Conservation (phyloP, 2,113 vertebrate species). For the Elaphurus davidianus region DNA sequence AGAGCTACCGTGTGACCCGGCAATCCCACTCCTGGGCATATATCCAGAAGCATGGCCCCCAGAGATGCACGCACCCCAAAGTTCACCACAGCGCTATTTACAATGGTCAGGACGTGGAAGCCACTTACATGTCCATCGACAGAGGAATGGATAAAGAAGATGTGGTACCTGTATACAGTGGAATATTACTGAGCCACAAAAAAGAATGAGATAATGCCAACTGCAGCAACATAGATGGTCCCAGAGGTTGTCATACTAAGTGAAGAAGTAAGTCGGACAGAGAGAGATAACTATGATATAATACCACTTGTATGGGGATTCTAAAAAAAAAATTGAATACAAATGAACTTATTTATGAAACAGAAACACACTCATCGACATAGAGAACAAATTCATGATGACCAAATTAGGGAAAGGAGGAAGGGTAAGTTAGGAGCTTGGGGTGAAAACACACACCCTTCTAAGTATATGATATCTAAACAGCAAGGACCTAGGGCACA, state of each 20-base stretch:
- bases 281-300: not conserved
- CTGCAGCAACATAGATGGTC: not conserved
- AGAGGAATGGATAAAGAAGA: not conserved
- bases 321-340: not conserved
- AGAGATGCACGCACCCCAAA: accelerated
- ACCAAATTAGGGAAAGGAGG: not conserved
- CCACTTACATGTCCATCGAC: accelerated
- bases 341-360: not conserved
- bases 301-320: not conserved
- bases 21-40: not conserved
- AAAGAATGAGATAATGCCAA: not conserved
- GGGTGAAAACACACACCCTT: accelerated
- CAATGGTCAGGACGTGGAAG: accelerated
- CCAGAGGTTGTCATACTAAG: not conserved
- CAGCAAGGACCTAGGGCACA: accelerated
- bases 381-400: not conserved
- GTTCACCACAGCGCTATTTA: accelerated
- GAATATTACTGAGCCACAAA: not conserved
- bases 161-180: accelerated
- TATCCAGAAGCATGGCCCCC: not conserved
- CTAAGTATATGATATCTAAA: accelerated
- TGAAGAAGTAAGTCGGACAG: not conserved
- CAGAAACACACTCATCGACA: not conserved
- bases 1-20: accelerated
- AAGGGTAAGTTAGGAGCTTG: not conserved